Evolutionary conservation across 2,113 vertebrate species (phyloP).

Genomic region (Dipodomys stephensi): DNA sequence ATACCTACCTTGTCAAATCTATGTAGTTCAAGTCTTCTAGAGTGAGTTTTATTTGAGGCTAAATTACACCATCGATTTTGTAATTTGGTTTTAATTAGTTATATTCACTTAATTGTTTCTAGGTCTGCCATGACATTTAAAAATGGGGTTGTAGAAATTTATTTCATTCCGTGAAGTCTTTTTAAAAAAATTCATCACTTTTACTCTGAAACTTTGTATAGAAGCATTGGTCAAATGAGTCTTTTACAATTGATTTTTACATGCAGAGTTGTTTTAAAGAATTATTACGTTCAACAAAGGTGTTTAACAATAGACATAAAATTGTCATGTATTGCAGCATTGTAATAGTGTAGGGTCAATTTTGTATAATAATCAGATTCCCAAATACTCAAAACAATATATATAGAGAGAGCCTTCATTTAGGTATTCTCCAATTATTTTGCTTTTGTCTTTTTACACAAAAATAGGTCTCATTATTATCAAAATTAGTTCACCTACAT

Average conservation of each 20-base stretch:
- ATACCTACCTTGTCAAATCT: constrained; percentile 56
- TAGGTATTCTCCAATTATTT: background rate
- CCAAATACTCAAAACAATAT: constrained; percentile 35
- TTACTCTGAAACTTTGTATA: constrained; percentile 57
- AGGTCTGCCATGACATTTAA: constrained; percentile 70
- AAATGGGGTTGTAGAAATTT: constrained; percentile 60
- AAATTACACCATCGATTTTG: constrained; percentile 74
- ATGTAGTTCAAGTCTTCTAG: constrained; percentile 57
- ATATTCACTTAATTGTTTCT: constrained; percentile 75
- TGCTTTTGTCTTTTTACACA: background rate
- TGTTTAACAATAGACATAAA: constrained; percentile 34
- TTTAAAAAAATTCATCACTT: constrained; percentile 62
- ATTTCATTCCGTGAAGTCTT: constrained; percentile 67
- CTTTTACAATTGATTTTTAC: constrained; percentile 59
- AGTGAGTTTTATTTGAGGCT: constrained; percentile 66
- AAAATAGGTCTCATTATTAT: background rate
- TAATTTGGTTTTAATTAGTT: constrained; percentile 80
- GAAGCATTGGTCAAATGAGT: constrained; percentile 57
- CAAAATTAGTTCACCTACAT: background rate
- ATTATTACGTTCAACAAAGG: constrained; percentile 37
- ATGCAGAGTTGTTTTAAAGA: constrained; percentile 67
- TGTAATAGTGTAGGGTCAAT: background rate
- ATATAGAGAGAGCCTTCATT: background rate
- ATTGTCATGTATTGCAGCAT: background rate
- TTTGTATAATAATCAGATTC: constrained; percentile 23